Conservation (phyloP, 2,113 vertebrate species). For the Phrynosoma platyrhinos region DNA sequence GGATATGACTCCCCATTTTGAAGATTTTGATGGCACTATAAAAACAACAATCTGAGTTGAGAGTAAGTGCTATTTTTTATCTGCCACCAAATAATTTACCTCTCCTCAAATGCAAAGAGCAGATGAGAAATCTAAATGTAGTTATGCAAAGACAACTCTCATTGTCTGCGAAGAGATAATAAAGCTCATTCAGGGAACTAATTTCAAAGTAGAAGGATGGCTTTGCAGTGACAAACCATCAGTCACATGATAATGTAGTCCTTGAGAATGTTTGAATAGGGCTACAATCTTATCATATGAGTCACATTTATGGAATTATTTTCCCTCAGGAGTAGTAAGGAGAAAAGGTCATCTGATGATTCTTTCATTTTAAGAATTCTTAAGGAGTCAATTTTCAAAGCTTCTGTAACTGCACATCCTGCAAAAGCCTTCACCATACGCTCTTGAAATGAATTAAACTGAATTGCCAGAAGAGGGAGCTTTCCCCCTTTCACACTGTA, state of each 20-base stretch:
- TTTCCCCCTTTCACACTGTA: accelerated
- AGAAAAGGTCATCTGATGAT: background rate
- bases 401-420: background rate
- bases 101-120: background rate
- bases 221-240: background rate
- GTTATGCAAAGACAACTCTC: background rate
- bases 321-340: background rate
- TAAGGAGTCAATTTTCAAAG: background rate
- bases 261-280: background rate
- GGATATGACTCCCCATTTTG: background rate
- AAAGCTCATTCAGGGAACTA: background rate
- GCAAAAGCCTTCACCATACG: background rate
- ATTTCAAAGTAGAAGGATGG: background rate
- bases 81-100: background rate
- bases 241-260: background rate
- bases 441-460: accelerated
- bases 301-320: background rate
- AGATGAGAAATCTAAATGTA: background rate
- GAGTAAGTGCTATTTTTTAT: background rate
- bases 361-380: background rate
- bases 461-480: background rate
- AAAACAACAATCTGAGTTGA: background rate
- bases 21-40: background rate
- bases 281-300: background rate
- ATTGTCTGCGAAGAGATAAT: background rate